phyloP scores from a whole-genome alignment of 2,888 invertebrate species.

The Plusia festucae region DNA sequence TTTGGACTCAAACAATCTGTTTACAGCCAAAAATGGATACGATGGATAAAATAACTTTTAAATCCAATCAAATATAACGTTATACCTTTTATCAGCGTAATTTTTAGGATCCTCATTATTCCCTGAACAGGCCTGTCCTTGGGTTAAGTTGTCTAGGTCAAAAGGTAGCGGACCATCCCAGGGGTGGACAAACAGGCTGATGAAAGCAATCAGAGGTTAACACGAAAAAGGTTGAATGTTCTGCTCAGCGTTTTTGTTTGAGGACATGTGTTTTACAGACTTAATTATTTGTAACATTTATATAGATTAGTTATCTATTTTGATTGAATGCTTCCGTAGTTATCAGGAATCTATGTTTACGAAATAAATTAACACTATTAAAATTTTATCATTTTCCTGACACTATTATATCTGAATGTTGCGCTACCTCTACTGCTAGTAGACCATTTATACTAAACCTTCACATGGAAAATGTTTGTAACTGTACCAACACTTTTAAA shows the following conservation, averaged over 20 bases:
- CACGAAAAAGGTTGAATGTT: slow-evolving; percentile 49
- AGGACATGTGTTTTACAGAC: slow-evolving; percentile 12
- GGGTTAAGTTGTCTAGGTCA: slow-evolving; percentile 50
- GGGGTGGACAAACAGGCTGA: slow-evolving; percentile 36
- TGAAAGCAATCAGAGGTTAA: slow-evolving; percentile 58
- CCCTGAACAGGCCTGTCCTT: slow-evolving; percentile 40
- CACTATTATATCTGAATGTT: no score
- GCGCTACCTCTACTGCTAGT: no score
- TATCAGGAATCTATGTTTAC: not conserved
- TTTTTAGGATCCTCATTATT: slow-evolving; percentile 31
- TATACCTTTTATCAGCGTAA: slow-evolving; percentile 30
- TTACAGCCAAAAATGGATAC: no score
- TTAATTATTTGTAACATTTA: slow-evolving; percentile 7
- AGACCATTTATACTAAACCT: no score
- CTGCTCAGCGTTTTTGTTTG: slow-evolving; percentile 2
- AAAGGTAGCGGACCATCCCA: slow-evolving; percentile 39
- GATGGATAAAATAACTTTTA: no score
- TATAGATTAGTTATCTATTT: not conserved
- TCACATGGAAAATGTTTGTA: no score
- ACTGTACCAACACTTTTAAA: no score
- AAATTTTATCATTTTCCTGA: no score
- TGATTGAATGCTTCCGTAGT: not conserved
- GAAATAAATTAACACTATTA: no score
- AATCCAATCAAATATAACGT: slow-evolving; percentile 37
- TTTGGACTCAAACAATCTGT: not conserved